phyloP scores from a whole-genome alignment of 1,140 invertebrate genomes.

The Sminthurinus signatus region DNA sequence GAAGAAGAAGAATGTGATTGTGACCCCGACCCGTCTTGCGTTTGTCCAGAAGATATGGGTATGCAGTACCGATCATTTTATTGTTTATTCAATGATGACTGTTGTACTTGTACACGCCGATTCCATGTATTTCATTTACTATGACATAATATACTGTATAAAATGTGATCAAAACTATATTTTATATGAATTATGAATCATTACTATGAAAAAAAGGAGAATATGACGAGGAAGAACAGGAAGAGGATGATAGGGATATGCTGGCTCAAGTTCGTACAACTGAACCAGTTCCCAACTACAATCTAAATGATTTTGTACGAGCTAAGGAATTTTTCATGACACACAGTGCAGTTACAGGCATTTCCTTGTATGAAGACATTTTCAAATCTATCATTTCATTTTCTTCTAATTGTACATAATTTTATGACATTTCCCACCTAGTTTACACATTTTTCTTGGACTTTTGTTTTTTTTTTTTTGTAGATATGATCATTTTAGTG shows the following conservation, averaged over 20 bases:
- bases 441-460: background rate
- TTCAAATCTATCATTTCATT: constrained; percentile 1
- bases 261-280: background rate
- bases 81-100: constrained; percentile 15
- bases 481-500: constrained; percentile 34
- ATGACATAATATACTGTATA: too few species aligned
- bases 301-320: constrained; percentile 31
- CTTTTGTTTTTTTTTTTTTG: constrained; percentile 1
- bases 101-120: too few species aligned
- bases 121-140: too few species aligned
- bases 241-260: background rate
- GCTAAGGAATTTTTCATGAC: constrained; percentile 34
- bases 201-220: too few species aligned
- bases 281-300: constrained; percentile 11
- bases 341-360: constrained; percentile 21
- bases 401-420: background rate
- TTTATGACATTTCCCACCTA: background rate
- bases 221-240: background rate
- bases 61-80: too few species aligned
- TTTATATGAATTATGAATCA: too few species aligned
- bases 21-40: too few species aligned
- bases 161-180: too few species aligned
- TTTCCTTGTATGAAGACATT: constrained; percentile 23
- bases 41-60: too few species aligned
- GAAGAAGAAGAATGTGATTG: too few species aligned